A percentile compares a stretch with the other conserved stretches of the same genome.
Evolutionary conservation across 2,888 invertebrate genomes (phyloP).

Genomic region (Orchesellides sinensis): DNA sequence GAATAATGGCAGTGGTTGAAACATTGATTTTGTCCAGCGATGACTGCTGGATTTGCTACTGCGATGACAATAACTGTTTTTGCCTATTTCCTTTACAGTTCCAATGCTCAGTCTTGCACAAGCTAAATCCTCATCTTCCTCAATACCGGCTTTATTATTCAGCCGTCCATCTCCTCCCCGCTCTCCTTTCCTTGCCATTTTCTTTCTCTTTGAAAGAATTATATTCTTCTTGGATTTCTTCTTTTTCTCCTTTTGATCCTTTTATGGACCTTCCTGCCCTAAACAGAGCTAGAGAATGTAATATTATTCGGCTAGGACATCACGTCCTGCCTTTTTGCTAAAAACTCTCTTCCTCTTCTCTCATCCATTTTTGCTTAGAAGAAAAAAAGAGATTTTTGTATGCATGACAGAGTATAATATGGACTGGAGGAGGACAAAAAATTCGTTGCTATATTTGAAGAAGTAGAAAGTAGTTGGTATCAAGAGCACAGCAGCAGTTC

Average conservation of each 20-base stretch:
- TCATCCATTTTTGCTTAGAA: conserved; percentile 56
- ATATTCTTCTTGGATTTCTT: background rate
- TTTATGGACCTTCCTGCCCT: conserved; percentile 29
- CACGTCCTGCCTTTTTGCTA: conserved; percentile 63
- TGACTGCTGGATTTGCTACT: background rate
- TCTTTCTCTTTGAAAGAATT: conserved; percentile 19
- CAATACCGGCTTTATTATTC: conserved; percentile 46
- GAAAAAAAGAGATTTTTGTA: conserved; percentile 49
- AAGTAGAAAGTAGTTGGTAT: conserved; percentile 13
- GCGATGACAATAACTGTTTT: conserved; percentile 20
- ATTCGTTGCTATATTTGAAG: too few relatives aligned
- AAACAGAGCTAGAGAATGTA: conserved; percentile 41
- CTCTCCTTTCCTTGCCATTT: conserved; percentile 37
- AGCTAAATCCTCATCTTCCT: conserved; percentile 44
- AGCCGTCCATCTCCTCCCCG: conserved; percentile 14
- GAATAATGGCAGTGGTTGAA: conserved; percentile 53
- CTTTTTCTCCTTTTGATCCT: conserved; percentile 40
- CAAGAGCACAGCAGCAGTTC: background rate
- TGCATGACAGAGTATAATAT: conserved; percentile 41
- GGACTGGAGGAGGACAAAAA: conserved; percentile 29
- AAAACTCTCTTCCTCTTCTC: conserved; percentile 48
- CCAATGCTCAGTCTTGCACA: conserved; percentile 11
- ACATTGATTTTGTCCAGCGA: conserved; percentile 28
- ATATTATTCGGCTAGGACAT: conserved; percentile 63
- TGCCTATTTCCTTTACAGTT: conserved; percentile 18